Base-by-base conservation (phyloP, 1,140 invertebrate genomes). In the Pissodes strobi region DNA sequence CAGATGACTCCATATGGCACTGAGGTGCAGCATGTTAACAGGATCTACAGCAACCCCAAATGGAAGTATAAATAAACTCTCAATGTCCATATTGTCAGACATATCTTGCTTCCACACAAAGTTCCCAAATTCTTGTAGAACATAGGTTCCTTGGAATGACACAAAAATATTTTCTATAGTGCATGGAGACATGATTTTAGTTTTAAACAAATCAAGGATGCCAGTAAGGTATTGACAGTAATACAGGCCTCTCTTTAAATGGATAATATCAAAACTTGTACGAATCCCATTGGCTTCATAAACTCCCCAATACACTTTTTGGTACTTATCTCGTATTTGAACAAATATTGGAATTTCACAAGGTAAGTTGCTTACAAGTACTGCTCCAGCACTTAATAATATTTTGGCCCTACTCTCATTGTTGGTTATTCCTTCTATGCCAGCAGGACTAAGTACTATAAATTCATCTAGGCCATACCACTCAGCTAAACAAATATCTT, bases 391-490 rank as follows among this genome's bases (percentile, higher is more conserved):
- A 77, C 94, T 96, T 27, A 95, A 77, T 2, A 97, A 81, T 61
- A 95, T 83, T 81, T 94, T 95, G 30, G 91, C 87, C 73, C 87
- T 83, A 64, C 90, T 93, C 71, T 95, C 91, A 64, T 56, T 64
- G 67, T 87, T 88, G 1, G 83, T 81, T 60, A 95, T 86, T 34
- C 85, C 82, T 56, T 74, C 74, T 59, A 74, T 78, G 67, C 79
- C 80, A 17, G 79, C 73, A 9, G 92, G 88, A 65, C 84, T 83
- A 34, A 97, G 78, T 52, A 95, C 84, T 37, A 95, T 76, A 79
- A 94, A 97, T 69, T 94, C 86, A 73, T 89, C 84, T 8, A 97
- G 70, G 0, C 93, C 92, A 81, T 91, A 97, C 82, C 89, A 91
- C 62, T 37, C 83, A 79, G 67, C 81, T 79, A 79, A 74, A 77